Evolutionary conservation across 2,113 vertebrate species (phyloP), one percentile per base, ranked within the genome.

Genomic region (Mormoops blainvillei): DNA sequence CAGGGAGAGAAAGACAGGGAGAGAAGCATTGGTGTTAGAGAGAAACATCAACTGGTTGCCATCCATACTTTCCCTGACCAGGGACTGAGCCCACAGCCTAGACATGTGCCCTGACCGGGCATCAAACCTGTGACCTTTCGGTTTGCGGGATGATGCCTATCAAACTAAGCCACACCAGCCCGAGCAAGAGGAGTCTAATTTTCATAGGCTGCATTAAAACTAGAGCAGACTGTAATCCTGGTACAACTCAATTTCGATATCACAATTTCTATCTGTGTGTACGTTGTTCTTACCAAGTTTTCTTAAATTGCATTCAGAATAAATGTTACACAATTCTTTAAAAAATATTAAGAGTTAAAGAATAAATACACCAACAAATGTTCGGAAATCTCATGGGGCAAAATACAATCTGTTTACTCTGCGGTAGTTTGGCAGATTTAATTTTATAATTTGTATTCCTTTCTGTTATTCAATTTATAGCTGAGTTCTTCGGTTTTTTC

Each of bases 381-480:
- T 81, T 9, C 31, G 77, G 13, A 96, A 84, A 81, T 89, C n/a
- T 95, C 68, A 73, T 10, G 10, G 83, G 52, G 9, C 28, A 92
- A 95, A 97, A 93, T 52, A n/a, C 48, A 97, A 82, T 68, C 58
- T 92, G 33, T 94, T 95, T 83, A 85, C 38, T 93, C 33, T 56
- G 52, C 26, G 87, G 10, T 63, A 82, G 68, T 87, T 95, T 22
- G 48, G 26, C 45, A 87, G 28, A 63, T 89, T 95, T 74, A 95
- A 89, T 41, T 84, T 84, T 85, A 26, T 97, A 71, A 91, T 87
- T 92, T 94, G 48, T 92, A 92, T 90, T 14, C 33, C 31, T 89
- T 85, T 89, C 50, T 65, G 22, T 89, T 90, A 94, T 7, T 85
- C 41, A 95, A 74, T 94, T 90, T 95, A 74, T 73, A 88, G 36